phyloP scores from a whole-genome alignment of 2,113 vertebrate genomes.

The Oncorhynchus clarkii region DNA sequence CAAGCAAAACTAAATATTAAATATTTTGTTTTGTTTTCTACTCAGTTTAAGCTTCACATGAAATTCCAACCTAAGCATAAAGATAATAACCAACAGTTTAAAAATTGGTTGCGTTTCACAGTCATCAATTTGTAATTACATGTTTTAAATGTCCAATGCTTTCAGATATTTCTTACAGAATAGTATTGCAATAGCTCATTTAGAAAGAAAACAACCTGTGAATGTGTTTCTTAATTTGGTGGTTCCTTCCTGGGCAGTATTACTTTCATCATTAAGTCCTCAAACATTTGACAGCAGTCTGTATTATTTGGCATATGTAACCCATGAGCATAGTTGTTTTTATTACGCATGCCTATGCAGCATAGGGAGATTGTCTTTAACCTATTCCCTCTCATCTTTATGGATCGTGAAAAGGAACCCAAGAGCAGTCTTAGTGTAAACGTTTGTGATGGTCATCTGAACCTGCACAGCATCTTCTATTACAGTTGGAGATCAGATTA shows the following conservation, averaged over 20 bases:
- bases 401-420: background rate
- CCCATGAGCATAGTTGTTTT: background rate
- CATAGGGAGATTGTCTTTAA: background rate
- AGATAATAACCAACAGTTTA: background rate
- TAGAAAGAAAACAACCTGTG: slow-evolving; percentile 13
- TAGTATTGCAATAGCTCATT: slow-evolving; percentile 22
- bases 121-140: background rate
- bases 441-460: slow-evolving; percentile 6
- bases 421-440: background rate
- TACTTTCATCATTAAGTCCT: background rate
- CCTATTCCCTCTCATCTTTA: slow-evolving; percentile 1
- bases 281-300: background rate
- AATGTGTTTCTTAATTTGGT: background rate
- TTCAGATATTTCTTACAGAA: slow-evolving; percentile 7
- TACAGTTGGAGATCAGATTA: background rate
- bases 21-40: too few species aligned
- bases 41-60: background rate
- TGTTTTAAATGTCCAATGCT: slow-evolving; percentile 11
- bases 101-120: background rate
- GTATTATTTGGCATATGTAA: background rate
- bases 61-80: background rate
- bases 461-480: slow-evolving; percentile 1
- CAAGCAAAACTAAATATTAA: too few species aligned
- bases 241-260: background rate
- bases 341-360: background rate